Base-by-base conservation (phyloP, 2,113 vertebrate genomes). In the Stegastes partitus region DNA sequence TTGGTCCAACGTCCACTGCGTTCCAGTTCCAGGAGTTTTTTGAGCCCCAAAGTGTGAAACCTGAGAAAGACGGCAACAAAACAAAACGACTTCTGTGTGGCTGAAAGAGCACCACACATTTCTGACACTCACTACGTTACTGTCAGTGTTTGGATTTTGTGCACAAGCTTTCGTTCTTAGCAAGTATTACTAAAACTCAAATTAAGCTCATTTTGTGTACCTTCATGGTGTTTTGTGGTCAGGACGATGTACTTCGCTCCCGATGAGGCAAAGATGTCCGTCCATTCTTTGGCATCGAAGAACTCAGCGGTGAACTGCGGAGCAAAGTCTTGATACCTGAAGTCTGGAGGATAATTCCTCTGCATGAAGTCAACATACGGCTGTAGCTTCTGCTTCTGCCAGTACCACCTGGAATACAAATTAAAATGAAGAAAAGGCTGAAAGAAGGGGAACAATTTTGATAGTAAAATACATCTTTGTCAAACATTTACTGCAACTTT, bases 141-240 rank as follows among this genome's bases (percentile, higher is more conserved):
- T 8, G 7, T 34, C 7, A 9, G 2, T 34, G 31, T 34, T 34
- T 34, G 31, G 8, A 1, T 34, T 34, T 34, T 34, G 31, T 34
- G 31, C 8, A 34, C 31, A 34, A 34, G 31, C 31, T 28, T 2
- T 28, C 5, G 26, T 28, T 31, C 10, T 19, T 55, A 55, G 22
- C 7, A 31, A 37, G 11, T 4, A 63, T 45, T 57, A 57, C 10
- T 8, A 34, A 28, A 28, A 28, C 26, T 28, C 26, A 28, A 34
- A 8, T 9, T 7, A 34, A 7, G 10, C 1, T 34, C 2, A 7
- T 15, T 15, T 42, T 42, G 12, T 15, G n/a, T 85, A 99, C 98
- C 98, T 96, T 99, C 98, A 8, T 99, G 98, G 87, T 99, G 98
- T 89, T 99, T 99, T n/a, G 97, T 95, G 39, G 98, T 99, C 77